Percentiles rank a stretch among this genome's conserved stretches.
phyloP scores from a whole-genome alignment of 2,888 invertebrate species.

The Catotricha subobsoleta region DNA sequence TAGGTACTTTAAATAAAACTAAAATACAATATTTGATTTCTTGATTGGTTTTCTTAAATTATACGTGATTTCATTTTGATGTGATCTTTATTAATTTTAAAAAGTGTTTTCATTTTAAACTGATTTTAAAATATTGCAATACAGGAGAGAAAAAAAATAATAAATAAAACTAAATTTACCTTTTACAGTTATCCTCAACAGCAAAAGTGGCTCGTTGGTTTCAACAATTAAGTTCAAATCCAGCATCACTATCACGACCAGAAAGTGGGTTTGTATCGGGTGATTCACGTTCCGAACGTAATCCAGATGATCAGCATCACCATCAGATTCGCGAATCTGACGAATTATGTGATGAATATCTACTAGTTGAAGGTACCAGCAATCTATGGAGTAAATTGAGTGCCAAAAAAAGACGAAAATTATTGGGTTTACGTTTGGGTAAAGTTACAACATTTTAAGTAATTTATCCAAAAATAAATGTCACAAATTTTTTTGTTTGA shows the following conservation, averaged over 20 bases:
- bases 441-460: constrained; percentile 51
- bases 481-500: too few species aligned
- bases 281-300: constrained; percentile 35
- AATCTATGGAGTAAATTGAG: constrained; percentile 49
- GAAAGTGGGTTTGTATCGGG: constrained; percentile 64
- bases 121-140: too few species aligned
- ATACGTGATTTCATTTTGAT: too few species aligned
- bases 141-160: too few species aligned
- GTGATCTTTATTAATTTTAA: too few species aligned
- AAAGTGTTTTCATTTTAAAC: too few species aligned
- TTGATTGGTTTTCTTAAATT: too few species aligned
- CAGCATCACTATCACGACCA: constrained; percentile 47
- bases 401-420: constrained; percentile 48
- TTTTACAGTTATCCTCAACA: constrained; percentile 48
- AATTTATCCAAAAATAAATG: too few species aligned
- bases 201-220: constrained; percentile 72
- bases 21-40: too few species aligned
- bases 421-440: constrained; percentile 48
- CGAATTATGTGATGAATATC: constrained; percentile 38
- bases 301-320: constrained; percentile 28
- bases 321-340: constrained; percentile 12
- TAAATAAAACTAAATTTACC: too few species aligned
- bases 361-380: constrained; percentile 46
- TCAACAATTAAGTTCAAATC: constrained; percentile 39
- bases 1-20: too few species aligned